phyloP scores from a whole-genome alignment of 2,113 vertebrate species.

The Hippocampus comes region DNA sequence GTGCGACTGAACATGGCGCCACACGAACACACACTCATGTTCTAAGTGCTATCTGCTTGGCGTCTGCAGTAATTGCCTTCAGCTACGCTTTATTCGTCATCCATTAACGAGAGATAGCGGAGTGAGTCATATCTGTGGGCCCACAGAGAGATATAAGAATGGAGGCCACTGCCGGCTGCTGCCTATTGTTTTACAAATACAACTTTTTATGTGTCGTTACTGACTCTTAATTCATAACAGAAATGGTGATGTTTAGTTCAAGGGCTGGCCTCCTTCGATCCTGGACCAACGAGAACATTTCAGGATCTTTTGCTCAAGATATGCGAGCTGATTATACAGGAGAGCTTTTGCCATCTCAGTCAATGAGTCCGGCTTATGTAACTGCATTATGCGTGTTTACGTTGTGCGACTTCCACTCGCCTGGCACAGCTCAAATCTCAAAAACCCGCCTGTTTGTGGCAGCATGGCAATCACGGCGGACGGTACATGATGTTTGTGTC shows the following conservation, averaged over 20 bases:
- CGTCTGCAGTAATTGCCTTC: constrained; percentile 50
- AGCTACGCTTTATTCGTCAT: constrained; percentile 50
- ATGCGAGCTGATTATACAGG: constrained; percentile 34
- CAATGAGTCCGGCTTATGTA: constrained; percentile 53
- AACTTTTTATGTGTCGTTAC: neutral
- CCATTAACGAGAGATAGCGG: constrained; percentile 47
- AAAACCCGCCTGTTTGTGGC: constrained; percentile 33
- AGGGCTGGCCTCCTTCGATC: neutral
- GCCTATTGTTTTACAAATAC: constrained; percentile 5
- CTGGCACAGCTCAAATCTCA: neutral
- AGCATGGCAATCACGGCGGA: constrained; percentile 6
- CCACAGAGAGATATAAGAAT: constrained; percentile 13
- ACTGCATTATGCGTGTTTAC: constrained; percentile 37
- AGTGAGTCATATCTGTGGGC: constrained; percentile 52
- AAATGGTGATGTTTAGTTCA: neutral
- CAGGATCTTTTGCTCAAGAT: constrained; percentile 12
- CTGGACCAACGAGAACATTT: neutral
- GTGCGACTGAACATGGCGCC: neutral
- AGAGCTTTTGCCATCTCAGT: constrained; percentile 45
- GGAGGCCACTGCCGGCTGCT: neutral
- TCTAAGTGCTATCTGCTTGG: constrained; percentile 12
- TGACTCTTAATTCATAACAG: neutral
- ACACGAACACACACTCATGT: neutral
- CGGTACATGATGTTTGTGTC: neutral
- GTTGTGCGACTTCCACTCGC: constrained; percentile 10